phyloP scores from a whole-genome alignment of 53 echinoderm and acorn worm genomes.

The Antedon mediterranea region DNA sequence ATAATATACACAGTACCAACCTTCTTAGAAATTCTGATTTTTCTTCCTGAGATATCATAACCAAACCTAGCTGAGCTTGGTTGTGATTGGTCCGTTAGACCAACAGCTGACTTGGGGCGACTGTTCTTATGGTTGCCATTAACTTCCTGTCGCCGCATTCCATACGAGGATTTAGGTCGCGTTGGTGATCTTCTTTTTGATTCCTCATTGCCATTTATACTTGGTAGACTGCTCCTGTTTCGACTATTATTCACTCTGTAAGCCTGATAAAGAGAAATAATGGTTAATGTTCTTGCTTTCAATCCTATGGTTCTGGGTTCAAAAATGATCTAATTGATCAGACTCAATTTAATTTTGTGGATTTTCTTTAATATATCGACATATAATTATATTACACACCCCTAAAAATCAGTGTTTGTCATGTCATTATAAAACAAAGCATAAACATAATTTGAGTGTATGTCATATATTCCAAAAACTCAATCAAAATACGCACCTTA shows the following conservation, averaged over 20 bases:
- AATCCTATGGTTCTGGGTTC: background rate
- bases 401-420: no score
- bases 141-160: conserved; percentile 7
- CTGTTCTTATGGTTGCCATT: background rate
- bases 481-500: conserved; percentile 39
- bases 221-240: conserved; percentile 39
- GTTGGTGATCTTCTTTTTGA: conserved; percentile 43
- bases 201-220: conserved; percentile 23
- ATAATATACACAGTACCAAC: no score
- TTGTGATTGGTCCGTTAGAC: background rate
- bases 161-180: conserved; percentile 45
- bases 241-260: conserved; percentile 26
- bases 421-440: no score
- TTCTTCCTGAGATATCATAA: conserved; percentile 29
- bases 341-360: no score
- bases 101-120: background rate
- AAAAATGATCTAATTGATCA: no score
- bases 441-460: background rate
- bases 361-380: no score
- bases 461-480: background rate
- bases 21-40: background rate
- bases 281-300: background rate
- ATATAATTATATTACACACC: no score
- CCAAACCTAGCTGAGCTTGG: conserved; percentile 83
- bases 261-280: background rate